Base-by-base conservation (phyloP, 1,140 invertebrate species). In the Diabrotica virgifera region DNA sequence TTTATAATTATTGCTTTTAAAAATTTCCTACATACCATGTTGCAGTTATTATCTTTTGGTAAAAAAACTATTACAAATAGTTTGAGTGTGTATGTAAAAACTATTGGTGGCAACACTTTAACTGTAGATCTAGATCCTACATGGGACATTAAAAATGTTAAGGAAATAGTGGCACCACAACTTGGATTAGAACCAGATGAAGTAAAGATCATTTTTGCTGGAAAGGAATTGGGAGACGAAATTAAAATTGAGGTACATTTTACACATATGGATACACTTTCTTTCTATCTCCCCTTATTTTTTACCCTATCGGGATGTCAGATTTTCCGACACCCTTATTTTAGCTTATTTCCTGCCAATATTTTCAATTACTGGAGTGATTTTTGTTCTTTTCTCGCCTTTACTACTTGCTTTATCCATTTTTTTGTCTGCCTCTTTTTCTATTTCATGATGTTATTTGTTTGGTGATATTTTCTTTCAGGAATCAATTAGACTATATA, bases 191-290 rank as follows among this genome's bases (percentile, higher is more conserved):
- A 84, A 52, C 84, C 88, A 2, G 84, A 90, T 14, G 88, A 93
- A 74, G 81, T 93, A 5, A 90, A 90, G 77, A 91, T 94, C 52
- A 93, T 94, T 75, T 91, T 94, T 79, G 91, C 91, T 53, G 92
- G 92, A 11, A 93, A 92, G 79, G 90, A 93, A 76, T 77, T 94
- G 0, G 85, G 87, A 63, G 88, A 93, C 79, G 85, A 87, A 9
- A 87, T 86, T 10, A 83, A 86, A 50, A 85, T 93, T 66, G 84
- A 89, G 79, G 90, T 91, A 79, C 24, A 24, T 24, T 24, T 24
- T 24, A 24, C 4, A 24, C 24, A 24, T 24, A n/a, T n/a, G n/a
- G n/a, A n/a, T n/a, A n/a, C n/a, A n/a, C n/a, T n/a, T n/a, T n/a
- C n/a, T n/a, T n/a, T n/a, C n/a, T n/a, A n/a, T n/a, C n/a, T n/a